These are phyloP conservation scores for Pipra filicauda DNA, from an alignment of 2,113 vertebrate genomes.

Conservation along the genomic window DNA sequence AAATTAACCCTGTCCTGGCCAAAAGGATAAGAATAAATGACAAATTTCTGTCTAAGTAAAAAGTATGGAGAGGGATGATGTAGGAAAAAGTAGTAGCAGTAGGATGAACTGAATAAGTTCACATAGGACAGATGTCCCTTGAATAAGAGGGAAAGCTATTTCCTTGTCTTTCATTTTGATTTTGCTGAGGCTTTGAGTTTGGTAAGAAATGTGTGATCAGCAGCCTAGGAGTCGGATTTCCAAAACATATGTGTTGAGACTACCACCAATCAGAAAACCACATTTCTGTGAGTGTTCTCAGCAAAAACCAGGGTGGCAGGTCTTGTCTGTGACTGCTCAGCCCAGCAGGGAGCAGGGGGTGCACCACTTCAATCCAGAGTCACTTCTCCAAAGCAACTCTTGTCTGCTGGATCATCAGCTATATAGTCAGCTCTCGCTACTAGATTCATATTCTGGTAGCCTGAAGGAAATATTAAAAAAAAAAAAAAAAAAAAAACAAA, in stretches of 20 bases:
- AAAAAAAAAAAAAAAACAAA: no score
- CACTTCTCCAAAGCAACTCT: fast-evolving
- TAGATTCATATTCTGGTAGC: not conserved
- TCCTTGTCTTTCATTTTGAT: not conserved
- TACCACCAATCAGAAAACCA: not conserved
- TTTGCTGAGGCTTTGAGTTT: not conserved
- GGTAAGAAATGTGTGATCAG: not conserved
- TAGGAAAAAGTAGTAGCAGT: not conserved
- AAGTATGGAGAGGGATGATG: not conserved
- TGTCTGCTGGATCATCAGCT: not conserved
- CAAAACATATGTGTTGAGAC: not conserved
- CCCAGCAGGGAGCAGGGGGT: not conserved
- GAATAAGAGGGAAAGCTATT: not conserved
- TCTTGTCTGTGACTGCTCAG: fast-evolving
- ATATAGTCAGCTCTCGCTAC: not conserved
- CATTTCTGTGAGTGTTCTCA: not conserved
- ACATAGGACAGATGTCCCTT: not conserved
- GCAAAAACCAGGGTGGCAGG: fast-evolving
- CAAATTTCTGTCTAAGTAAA: not conserved
- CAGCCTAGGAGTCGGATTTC: not conserved
- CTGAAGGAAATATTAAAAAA: not conserved
- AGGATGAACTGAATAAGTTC: not conserved
- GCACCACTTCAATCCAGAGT: fast-evolving
- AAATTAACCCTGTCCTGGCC: not conserved
- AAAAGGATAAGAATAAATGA: not conserved